These are phyloP conservation scores for Chrysotoxum bicinctum DNA, from an alignment of 2,888 invertebrate genomes.

Conservation along the genomic window DNA sequence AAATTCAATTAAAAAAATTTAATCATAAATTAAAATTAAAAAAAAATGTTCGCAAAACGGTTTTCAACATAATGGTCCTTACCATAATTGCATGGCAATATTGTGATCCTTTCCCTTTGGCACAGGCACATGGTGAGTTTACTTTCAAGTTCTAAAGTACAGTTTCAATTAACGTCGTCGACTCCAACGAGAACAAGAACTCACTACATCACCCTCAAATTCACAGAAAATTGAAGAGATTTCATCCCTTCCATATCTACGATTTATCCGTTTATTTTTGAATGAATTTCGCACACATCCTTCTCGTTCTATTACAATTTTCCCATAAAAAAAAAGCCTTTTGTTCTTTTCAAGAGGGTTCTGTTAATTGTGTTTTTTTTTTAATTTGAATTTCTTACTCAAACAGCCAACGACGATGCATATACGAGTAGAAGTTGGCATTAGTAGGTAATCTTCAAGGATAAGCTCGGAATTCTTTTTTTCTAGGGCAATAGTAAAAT, in stretches of 20 bases:
- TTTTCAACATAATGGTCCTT: background rate
- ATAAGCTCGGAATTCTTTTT: slow-evolving; percentile 9
- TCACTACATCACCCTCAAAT: slow-evolving; percentile 1
- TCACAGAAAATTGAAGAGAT: background rate
- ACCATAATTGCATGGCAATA: background rate
- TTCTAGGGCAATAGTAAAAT: background rate
- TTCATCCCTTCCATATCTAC: background rate
- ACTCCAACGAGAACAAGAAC: background rate
- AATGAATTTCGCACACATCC: slow-evolving; percentile 6
- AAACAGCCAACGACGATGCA: background rate
- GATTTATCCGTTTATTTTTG: background rate
- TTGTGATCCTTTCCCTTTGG: background rate
- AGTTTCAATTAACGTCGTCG: background rate
- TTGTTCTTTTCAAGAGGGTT: slow-evolving; percentile 32
- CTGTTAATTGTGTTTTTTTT: slow-evolving; percentile 40
- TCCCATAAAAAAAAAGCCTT: slow-evolving; percentile 6
- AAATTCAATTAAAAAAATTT: too few species aligned
- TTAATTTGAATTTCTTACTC: slow-evolving; percentile 30
- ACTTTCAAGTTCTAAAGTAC: background rate
- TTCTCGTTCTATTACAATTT: slow-evolving; percentile 16
- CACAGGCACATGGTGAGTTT: background rate
- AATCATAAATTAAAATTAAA: background rate
- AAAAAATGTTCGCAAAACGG: background rate
- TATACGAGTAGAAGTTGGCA: background rate
- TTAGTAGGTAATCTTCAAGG: slow-evolving; percentile 10